Conservation (phyloP, 2,888 invertebrate species). For the Eupithecia vulgata region DNA sequence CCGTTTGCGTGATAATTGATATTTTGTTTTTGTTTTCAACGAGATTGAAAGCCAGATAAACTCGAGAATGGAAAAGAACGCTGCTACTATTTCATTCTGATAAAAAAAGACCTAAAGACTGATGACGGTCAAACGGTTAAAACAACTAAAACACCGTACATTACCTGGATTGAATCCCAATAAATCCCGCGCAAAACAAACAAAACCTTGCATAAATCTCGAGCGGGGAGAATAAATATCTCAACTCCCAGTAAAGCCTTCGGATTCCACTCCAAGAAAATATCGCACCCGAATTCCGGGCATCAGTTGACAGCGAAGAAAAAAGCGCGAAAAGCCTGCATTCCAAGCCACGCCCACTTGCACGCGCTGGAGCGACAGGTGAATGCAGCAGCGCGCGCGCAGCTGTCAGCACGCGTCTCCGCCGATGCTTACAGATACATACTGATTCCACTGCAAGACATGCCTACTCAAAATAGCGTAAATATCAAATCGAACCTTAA, state of each 20-base stretch:
- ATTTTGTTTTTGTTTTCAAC: conserved; percentile 20
- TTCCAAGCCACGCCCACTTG: conserved; percentile 76
- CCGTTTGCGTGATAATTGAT: conserved; percentile 38
- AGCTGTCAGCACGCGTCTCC: conserved; percentile 29
- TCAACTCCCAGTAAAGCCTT: conserved; percentile 75
- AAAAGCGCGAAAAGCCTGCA: conserved; percentile 67
- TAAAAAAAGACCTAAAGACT: conserved; percentile 23
- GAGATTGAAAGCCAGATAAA: conserved; percentile 22
- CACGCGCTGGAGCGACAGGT: conserved; percentile 75
- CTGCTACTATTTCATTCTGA: conserved; percentile 3
- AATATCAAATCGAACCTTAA: conserved; percentile 9
- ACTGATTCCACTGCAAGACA: background rate
- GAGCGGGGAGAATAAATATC: conserved; percentile 71
- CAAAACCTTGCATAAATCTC: conserved; percentile 67
- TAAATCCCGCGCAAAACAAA: conserved; percentile 64
- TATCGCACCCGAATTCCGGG: conserved; percentile 83
- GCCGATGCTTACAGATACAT: background rate
- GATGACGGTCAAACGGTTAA: conserved; percentile 33
- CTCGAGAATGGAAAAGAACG: background rate
- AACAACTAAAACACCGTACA: conserved; percentile 44
- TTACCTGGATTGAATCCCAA: conserved; percentile 70
- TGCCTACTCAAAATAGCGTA: conserved; percentile 6
- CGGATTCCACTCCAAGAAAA: conserved; percentile 79
- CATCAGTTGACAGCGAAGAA: conserved; percentile 65
- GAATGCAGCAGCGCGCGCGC: conserved; percentile 69